phyloP scores from a whole-genome alignment of 92 coral and sea anemone genomes.

The Palythoa grandiflora region DNA sequence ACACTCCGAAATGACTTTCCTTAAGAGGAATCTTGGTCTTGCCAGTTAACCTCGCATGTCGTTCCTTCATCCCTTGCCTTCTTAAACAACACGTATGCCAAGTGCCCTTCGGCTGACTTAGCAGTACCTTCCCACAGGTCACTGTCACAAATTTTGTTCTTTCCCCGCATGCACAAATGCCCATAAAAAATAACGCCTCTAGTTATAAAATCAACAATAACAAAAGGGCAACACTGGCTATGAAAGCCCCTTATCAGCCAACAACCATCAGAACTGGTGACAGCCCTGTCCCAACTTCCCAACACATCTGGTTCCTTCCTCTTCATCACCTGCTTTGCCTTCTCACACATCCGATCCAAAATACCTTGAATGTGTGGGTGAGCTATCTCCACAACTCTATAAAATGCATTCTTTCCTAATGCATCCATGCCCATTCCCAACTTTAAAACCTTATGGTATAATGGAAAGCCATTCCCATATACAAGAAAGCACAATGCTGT shows the following conservation, averaged over 20 bases:
- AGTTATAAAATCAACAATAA: neutral
- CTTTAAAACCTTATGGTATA: conserved; percentile 39
- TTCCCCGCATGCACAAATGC: neutral
- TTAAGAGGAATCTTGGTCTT: neutral
- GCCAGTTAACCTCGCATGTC: neutral
- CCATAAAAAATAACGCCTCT: neutral
- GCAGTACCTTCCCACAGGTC: neutral
- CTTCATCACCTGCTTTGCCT: conserved; percentile 50
- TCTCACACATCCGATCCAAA: conserved; percentile 40
- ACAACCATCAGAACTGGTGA: conserved; percentile 52
- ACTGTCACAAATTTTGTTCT: neutral
- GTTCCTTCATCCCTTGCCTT: neutral
- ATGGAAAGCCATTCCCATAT: conserved; percentile 38
- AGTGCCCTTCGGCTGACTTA: neutral
- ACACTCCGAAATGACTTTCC: neutral
- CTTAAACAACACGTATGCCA: neutral
- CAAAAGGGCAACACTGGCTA: conserved; percentile 7
- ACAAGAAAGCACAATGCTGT: too few species aligned
- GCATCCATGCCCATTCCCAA: conserved; percentile 46
- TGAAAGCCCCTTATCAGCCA: conserved; percentile 48
- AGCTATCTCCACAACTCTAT: conserved; percentile 32
- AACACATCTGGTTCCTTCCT: conserved; percentile 13
- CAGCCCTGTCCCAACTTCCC: conserved; percentile 48
- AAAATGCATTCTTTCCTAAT: conserved; percentile 22
- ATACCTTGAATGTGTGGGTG: conserved; percentile 43